Base-by-base conservation (phyloP, 2,888 invertebrate species). In the Cryptus armator region DNA sequence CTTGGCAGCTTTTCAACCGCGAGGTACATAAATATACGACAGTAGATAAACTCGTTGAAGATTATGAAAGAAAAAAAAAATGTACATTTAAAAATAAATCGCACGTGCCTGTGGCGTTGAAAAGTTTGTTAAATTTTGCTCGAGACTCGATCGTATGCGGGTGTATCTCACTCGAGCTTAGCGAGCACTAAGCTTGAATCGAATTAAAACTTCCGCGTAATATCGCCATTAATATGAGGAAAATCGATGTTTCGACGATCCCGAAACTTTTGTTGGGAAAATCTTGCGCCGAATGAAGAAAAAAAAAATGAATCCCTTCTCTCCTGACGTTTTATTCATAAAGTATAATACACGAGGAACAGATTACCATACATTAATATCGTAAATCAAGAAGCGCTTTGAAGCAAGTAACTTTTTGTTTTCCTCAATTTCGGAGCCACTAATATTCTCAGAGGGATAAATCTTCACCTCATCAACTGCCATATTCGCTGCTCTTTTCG, bases 161-260 rank as follows among this genome's bases (percentile, higher is more conserved):
- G 37, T 37, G 37, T 37, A 37, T 37, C 37, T 37, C 37, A 37
- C 37, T 37, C 7, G 9, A 37, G 37, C 19, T 24, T 24, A 10
- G 56, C 62, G 24, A 62, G 62, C 37, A 46, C 48, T 24, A 24
- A 64, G 66, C 51, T 43, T 24, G 51, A 44, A 14, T 24, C 48
- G 48, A 68, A 70, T 78, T 70, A 62, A 78, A 78, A 78, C 56
- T 78, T 78, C 29, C 37, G 14, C 78, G 14, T 77, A 77, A 77
- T 56, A 59, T 68, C 70, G 44, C 37, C 43, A 70, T 71, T 79
- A 79, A 70, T 79, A 79, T 64, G 78, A 51, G 19, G 68, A 64
- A 71, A 71, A 71, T 79, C 70, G 56, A 64, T 70, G 70, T 48
- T 62, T 71, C 46, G 62, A 71, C 70, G 62, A 71, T 51, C 48